A percentile compares a stretch with the other conserved stretches of the same genome.
phyloP scores from a whole-genome alignment of 1,140 invertebrate genomes.

The Hyphantria cunea region DNA sequence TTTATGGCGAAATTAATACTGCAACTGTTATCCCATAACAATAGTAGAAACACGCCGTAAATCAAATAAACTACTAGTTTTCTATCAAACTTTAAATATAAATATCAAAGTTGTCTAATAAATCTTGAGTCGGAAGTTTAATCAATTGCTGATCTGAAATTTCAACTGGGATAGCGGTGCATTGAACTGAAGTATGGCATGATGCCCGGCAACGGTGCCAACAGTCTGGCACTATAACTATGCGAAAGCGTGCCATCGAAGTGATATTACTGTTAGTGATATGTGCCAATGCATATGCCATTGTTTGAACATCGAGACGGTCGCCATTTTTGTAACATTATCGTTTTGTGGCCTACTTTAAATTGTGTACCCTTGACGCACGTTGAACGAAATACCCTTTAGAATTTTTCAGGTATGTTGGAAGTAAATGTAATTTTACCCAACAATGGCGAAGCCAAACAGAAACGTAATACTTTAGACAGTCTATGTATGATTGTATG shows the following conservation, averaged over 20 bases:
- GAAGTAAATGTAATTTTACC: too few species aligned
- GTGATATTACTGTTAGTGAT: conserved; percentile 35
- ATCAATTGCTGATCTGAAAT: conserved; percentile 28
- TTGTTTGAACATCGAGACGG: conserved; percentile 5
- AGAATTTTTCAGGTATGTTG: too few species aligned
- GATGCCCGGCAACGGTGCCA: conserved; percentile 49
- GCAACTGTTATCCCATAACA: too few species aligned
- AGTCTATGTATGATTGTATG: too few species aligned
- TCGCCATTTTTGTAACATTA: conserved; percentile 20
- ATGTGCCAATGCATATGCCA: conserved; percentile 42
- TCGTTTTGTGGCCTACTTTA: conserved; percentile 5
- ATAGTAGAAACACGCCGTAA: too few species aligned
- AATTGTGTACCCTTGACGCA: background rate
- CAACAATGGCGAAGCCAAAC: too few species aligned
- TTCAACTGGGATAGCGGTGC: conserved; percentile 32
- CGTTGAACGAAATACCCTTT: too few species aligned
- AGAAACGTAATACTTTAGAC: too few species aligned
- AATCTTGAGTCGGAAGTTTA: conserved; percentile 24
- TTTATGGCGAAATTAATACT: too few species aligned
- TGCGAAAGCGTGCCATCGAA: conserved; percentile 51
- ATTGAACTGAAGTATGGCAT: conserved; percentile 63
- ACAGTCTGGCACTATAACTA: conserved; percentile 23
- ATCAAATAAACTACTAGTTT: background rate
- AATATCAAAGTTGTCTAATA: conserved; percentile 14
- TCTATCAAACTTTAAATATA: background rate